These are phyloP conservation scores for Asteroscopus sphinx DNA, from an alignment of 2,888 invertebrate genomes.

Conservation along the genomic window DNA sequence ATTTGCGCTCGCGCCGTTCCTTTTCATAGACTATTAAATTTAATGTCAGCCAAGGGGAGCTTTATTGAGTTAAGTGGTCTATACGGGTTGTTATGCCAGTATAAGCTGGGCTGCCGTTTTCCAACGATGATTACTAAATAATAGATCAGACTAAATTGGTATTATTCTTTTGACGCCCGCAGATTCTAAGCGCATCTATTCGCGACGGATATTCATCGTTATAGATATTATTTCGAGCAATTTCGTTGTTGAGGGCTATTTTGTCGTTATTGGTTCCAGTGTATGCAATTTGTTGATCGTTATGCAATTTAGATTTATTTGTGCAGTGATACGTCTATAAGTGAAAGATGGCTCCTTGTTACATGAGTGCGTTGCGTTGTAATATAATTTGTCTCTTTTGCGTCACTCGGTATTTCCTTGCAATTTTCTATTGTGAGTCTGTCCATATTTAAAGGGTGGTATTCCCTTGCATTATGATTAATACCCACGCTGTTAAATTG, in stretches of 20 bases:
- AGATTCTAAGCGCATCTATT: constrained; percentile 77
- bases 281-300: constrained; percentile 70
- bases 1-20: constrained; percentile 80
- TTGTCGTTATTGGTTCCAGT: constrained; percentile 59
- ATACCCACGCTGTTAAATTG: constrained; percentile 37
- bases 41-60: constrained; percentile 85
- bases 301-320: constrained; percentile 66
- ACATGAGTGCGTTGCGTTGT: constrained; percentile 41
- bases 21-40: constrained; percentile 88
- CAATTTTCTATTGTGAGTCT: constrained; percentile 32
- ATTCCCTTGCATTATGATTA: constrained; percentile 21
- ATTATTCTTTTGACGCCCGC: constrained; percentile 74
- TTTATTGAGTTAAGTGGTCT: constrained; percentile 87
- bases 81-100: constrained; percentile 79
- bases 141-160: constrained; percentile 65
- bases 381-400: constrained; percentile 14
- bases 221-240: constrained; percentile 80
- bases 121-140: constrained; percentile 35
- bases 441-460: constrained; percentile 28
- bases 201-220: constrained; percentile 81
- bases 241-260: constrained; percentile 82
- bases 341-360: constrained; percentile 28
- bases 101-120: constrained; percentile 65
- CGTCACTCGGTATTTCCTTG: constrained; percentile 23
- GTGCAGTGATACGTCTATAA: constrained; percentile 45